Base-by-base conservation (phyloP, 2,888 invertebrate genomes). In the Pocota personata region DNA sequence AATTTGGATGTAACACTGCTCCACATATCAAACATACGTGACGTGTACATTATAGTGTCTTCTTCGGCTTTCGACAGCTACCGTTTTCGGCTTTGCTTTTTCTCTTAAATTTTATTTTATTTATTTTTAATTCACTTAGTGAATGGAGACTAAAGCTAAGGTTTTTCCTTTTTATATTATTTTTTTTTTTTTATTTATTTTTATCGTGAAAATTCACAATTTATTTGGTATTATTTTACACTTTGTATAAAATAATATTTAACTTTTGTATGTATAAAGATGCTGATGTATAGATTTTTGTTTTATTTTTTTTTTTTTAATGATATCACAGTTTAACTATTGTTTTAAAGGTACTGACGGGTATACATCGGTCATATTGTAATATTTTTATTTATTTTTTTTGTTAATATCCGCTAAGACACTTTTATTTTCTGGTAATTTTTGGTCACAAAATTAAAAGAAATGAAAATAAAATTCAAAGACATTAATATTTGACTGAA, bases 1-100 rank as follows among this genome's bases (percentile, higher is more conserved):
- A 93, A 90, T 91, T 93, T 93, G 89, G 92, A 92, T 90, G 92
- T 93, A 89, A 93, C 92, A 90, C 92, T 92, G 90, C 92, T 93
- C 92, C 92, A 93, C 92, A 93, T 93, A 90, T 93, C 92, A 92
- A 93, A 93, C 93, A 93, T 93, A 90, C 92, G 92, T 91, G 92
- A 92, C 90, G 92, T 92, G 92, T 93, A 93, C 92, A 93, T 93
- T 91, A 91, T 92, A 90, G 89, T 87, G 84, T 83, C 66, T 77
- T 86, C 73, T 75, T 75, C 76, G 58, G 71, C 83, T 67, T 57
- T 19, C 43, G 3, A 55, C 46, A 67, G 52, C 82, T 52, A 73
- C 50, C 32, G 55, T 60, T 58, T 58, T 12, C 50, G 10, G 58
- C 37, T 40, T 19, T 16, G 24, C 32, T 79, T 35, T 19, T 52